A percentile compares a stretch with the other conserved stretches of the same genome.
Conservation (phyloP, 2,113 vertebrate species). For the Melanerpes aurifrons region DNA sequence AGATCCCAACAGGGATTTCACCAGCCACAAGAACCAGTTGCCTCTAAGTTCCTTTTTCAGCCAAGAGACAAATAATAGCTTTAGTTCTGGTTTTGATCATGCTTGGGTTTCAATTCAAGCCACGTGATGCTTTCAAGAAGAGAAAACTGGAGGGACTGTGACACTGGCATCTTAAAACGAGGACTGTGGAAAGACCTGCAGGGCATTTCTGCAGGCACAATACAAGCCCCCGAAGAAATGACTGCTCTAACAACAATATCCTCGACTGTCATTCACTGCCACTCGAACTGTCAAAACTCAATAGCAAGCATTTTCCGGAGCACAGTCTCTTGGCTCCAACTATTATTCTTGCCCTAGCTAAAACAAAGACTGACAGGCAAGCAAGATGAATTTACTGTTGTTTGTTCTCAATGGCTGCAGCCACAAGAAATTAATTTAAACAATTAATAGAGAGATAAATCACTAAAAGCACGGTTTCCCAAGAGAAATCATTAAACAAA, state of each 20-base stretch:
- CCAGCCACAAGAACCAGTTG: not conserved
- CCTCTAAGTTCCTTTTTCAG: not conserved
- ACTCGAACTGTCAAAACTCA: constrained; percentile 56
- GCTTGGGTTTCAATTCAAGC: not conserved
- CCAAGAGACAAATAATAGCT: not conserved
- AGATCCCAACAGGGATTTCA: not conserved
- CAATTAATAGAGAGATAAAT: not conserved
- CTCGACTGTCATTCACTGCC: not conserved
- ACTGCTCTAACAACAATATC: constrained; percentile 58
- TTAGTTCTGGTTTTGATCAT: not conserved
- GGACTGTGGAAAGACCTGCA: constrained; percentile 26
- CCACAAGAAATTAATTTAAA: not conserved
- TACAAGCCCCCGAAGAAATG: constrained; percentile 52
- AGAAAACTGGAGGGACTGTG: not conserved
- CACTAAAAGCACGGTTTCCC: not conserved
- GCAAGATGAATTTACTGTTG: constrained; percentile 10
- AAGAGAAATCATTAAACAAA: constrained; percentile 2
- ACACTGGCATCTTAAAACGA: not conserved
- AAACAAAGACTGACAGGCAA: constrained; percentile 37
- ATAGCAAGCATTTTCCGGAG: not conserved
- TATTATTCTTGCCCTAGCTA: not conserved
- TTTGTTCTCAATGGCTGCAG: not conserved
- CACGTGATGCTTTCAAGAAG: not conserved
- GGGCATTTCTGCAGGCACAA: constrained; percentile 50
- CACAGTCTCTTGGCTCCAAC: not conserved